phyloP scores from a whole-genome alignment of 2,888 invertebrate species.

The Morpho achilles region DNA sequence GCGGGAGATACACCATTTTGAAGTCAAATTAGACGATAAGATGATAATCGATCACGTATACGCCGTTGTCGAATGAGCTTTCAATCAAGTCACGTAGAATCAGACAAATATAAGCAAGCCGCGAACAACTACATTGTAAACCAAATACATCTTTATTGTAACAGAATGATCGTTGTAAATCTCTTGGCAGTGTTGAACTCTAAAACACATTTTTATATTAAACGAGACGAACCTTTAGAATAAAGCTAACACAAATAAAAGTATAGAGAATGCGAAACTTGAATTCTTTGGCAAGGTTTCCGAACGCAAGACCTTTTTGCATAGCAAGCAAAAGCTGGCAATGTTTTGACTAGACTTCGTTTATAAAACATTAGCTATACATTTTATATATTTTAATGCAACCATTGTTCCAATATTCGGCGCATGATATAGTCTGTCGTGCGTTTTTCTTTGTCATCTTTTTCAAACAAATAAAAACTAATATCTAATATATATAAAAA shows the following conservation, averaged over 20 bases:
- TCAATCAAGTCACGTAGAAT: slow-evolving; percentile 49
- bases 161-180: slow-evolving; percentile 16
- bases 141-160: slow-evolving; percentile 26
- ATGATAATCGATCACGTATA: slow-evolving; percentile 59
- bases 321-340: slow-evolving; percentile 9
- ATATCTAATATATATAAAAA: too few relatives aligned
- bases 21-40: slow-evolving; percentile 45
- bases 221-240: slow-evolving; percentile 5
- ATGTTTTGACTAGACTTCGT: slow-evolving; percentile 2
- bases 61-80: slow-evolving; percentile 50
- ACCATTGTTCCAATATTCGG: too few relatives aligned
- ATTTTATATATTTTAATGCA: too few relatives aligned
- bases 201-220: slow-evolving; percentile 4
- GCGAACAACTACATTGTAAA: slow-evolving; percentile 13
- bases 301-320: slow-evolving; percentile 23
- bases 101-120: slow-evolving; percentile 27
- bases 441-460: too few relatives aligned
- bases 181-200: slow-evolving; percentile 2
- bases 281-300: slow-evolving; percentile 32
- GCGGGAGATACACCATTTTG: slow-evolving; percentile 33
- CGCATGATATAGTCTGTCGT: too few relatives aligned
- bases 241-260: slow-evolving; percentile 27
- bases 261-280: slow-evolving; percentile 26
- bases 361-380: too few relatives aligned
- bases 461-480: too few relatives aligned